Conservation (phyloP, 2,113 vertebrate species). For the Hemibagrus wyckioides region DNA sequence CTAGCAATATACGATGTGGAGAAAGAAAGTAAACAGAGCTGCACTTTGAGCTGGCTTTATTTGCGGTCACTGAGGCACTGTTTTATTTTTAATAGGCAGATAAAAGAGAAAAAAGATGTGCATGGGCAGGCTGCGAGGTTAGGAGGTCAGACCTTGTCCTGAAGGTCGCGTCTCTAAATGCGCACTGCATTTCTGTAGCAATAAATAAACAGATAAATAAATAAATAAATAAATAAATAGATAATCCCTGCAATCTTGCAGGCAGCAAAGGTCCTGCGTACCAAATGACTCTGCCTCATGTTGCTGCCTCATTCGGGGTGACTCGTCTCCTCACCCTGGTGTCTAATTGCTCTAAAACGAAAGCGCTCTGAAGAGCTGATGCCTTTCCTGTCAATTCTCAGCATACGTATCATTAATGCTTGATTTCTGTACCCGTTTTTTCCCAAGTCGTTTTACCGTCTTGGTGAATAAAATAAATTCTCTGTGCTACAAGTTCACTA, state of each 20-base stretch:
- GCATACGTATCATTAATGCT: constrained; percentile 65
- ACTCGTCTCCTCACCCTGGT: constrained; percentile 35
- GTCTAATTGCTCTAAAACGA: constrained; percentile 67
- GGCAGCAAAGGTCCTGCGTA: constrained; percentile 62
- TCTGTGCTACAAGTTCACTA: constrained; percentile 39
- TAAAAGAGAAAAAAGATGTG: neutral
- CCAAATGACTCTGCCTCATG: constrained; percentile 52
- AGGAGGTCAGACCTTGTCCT: constrained; percentile 11
- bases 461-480: constrained; percentile 56
- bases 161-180: constrained; percentile 57
- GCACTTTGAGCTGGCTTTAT: constrained; percentile 38
- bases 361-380: constrained; percentile 62
- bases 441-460: constrained; percentile 65
- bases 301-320: constrained; percentile 52
- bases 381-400: constrained; percentile 51
- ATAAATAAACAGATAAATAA: constrained; percentile 1
- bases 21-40: constrained; percentile 34
- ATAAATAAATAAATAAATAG: neutral
- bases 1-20: neutral
- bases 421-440: too few species aligned
- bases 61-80: constrained; percentile 42
- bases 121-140: constrained; percentile 5
- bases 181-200: constrained; percentile 40
- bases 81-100: constrained; percentile 52
- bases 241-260: constrained; percentile 45